A percentile compares a stretch with the other conserved stretches of the same genome.
These are phyloP conservation scores for Galeopsomyia nigrocyanea DNA, from an alignment of 2,888 invertebrate genomes.

Conservation along the genomic window DNA sequence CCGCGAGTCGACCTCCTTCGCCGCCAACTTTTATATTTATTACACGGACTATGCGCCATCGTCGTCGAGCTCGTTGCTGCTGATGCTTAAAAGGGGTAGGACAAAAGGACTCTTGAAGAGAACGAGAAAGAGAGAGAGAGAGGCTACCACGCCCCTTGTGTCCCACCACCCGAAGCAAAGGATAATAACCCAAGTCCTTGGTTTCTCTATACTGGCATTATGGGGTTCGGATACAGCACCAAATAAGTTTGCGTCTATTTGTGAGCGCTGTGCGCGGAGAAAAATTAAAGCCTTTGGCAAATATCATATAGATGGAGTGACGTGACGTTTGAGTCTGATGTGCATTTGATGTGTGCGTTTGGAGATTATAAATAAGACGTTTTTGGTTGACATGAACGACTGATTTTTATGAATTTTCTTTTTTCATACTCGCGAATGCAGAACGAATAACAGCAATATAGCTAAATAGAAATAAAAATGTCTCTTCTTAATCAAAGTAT, in stretches of 20 bases:
- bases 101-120: neutral
- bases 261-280: constrained; percentile 10
- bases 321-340: neutral
- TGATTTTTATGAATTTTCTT: neutral
- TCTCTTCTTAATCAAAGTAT: neutral
- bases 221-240: neutral
- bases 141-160: constrained; percentile 31
- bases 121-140: constrained; percentile 1
- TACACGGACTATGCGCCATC: neutral
- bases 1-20: neutral
- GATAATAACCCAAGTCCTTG: constrained; percentile 19
- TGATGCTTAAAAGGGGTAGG: constrained; percentile 38
- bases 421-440: neutral
- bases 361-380: neutral
- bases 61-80: neutral
- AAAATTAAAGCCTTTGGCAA: constrained; percentile 29
- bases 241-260: constrained; percentile 1
- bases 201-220: neutral
- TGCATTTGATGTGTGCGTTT: neutral
- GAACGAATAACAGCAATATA: neutral
- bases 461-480: constrained; percentile 38
- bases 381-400: neutral
- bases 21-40: neutral
- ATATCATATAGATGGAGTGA: constrained; percentile 17
- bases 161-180: constrained; percentile 37